Base-by-base conservation (phyloP, 1,140 invertebrate genomes). In the Coenobita brevimanus region DNA sequence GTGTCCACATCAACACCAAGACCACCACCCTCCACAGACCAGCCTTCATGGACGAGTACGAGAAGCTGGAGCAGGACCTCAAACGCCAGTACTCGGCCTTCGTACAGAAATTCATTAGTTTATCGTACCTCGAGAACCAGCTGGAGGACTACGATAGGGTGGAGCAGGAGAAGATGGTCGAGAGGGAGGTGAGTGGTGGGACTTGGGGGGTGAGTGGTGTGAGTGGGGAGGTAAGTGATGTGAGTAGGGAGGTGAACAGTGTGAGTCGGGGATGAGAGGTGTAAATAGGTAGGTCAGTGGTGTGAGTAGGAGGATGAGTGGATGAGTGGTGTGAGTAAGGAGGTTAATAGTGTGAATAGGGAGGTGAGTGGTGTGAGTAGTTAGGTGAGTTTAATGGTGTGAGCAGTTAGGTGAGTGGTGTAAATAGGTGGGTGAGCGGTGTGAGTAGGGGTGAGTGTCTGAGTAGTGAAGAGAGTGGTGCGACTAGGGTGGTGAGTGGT, bases 1-100 rank as follows among this genome's bases (percentile, higher is more conserved):
- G 21, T 57, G 80, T 90, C 50, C 92, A 89, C 86, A 82, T 4
- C 91, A 92, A 4, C 24, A 71, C 0, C 15, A 21, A 82, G 36
- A 15, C 17, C 67, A 21, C 13, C 54, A 33, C n/a, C 33, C 76
- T 21, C 91, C 89, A 2, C 90, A 97, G 98, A 64, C 99, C 99
- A 3, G 98, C 98, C 0, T 99, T 99, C 92, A 96, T 99, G 95
- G 97, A 98, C 91, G 99, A 99, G 92, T 98, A 98, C 92, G 97
- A 98, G 89, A 95, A 96, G 67, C 94, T 98, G 15, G 98, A 99
- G 93, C 93, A 94, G 64, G 97, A 99, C 92, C 92, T 99, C 8
- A 95, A 96, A 91, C 93, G 94, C 91, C 93, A 98, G 17, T 99
- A 99, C 93, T 95, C 97, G 71, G 94, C 96, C 86, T 99, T 99